A percentile compares a stretch with the other conserved stretches of the same genome.
Evolutionary conservation across 2,797 vertebrate species (phyloP).

Genomic region (Leptoclinus maculatus): DNA sequence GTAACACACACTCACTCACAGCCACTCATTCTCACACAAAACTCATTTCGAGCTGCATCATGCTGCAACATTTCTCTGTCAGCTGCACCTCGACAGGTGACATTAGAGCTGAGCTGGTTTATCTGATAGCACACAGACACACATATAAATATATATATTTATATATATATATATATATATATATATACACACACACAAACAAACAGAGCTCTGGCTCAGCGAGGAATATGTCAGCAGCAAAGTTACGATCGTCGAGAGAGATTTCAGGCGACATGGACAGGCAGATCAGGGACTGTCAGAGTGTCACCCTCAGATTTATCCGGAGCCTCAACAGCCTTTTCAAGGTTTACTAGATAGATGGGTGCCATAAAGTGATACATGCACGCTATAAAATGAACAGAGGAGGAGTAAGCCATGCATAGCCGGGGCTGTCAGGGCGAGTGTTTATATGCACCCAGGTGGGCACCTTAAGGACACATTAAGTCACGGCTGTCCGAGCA

Average conservation of each 20-base stretch:
- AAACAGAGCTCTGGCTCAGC: slow-evolving; percentile 17
- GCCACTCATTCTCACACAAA: slow-evolving; percentile 17
- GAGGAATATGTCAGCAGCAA: slow-evolving; percentile 59
- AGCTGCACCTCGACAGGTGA: slow-evolving; percentile 57
- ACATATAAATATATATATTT: slow-evolving; percentile 3
- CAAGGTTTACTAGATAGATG: slow-evolving; percentile 77
- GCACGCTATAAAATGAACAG: slow-evolving; percentile 66
- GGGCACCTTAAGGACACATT: slow-evolving; percentile 61
- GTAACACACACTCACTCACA: slow-evolving; percentile 42
- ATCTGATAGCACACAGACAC: slow-evolving; percentile 51
- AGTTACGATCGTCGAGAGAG: slow-evolving; percentile 68
- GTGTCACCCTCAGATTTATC: slow-evolving; percentile 73
- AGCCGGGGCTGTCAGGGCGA: slow-evolving; percentile 37
- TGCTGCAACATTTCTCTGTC: slow-evolving; percentile 45
- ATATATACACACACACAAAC: slow-evolving; percentile 1
- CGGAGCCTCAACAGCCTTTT: slow-evolving; percentile 63
- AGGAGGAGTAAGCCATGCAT: slow-evolving; percentile 61
- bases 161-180: slow-evolving; percentile 1
- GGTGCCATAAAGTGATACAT: slow-evolving; percentile 71
- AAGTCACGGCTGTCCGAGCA: slow-evolving; percentile 51
- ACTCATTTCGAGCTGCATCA: slow-evolving; percentile 36
- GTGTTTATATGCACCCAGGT: slow-evolving; percentile 68
- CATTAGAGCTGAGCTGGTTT: slow-evolving; percentile 50
- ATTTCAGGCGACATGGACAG: slow-evolving; percentile 72
- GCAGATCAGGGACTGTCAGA: slow-evolving; percentile 74